phyloP scores from a whole-genome alignment of 2,113 vertebrate genomes.

The Elaphurus davidianus region DNA sequence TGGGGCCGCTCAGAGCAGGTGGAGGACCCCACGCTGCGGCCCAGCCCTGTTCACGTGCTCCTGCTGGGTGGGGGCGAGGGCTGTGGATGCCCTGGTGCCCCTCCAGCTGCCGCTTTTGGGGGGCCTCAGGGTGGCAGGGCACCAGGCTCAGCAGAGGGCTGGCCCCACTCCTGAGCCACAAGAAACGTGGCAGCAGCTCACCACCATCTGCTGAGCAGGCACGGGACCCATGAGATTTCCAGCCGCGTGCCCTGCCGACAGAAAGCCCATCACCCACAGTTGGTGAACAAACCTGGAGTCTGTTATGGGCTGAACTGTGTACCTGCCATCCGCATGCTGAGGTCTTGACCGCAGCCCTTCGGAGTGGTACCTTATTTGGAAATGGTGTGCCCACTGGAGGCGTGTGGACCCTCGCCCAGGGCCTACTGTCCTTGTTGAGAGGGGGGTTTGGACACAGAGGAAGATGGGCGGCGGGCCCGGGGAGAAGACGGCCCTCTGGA shows the following conservation, averaged over 20 bases:
- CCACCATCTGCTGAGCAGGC: fast-evolving
- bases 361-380: neutral
- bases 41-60: neutral
- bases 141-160: neutral
- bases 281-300: neutral
- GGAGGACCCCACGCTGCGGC: fast-evolving
- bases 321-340: neutral
- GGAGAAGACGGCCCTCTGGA: neutral
- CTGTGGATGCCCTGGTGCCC: fast-evolving
- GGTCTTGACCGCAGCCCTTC: neutral
- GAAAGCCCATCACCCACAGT: fast-evolving
- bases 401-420: neutral
- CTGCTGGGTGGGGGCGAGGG: fast-evolving
- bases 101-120: neutral
- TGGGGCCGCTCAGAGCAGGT: neutral
- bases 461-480: neutral
- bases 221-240: neutral
- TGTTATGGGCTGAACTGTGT: neutral
- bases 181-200: no score
- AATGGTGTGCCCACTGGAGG: neutral
- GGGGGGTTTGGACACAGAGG: neutral
- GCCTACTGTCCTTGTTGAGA: fast-evolving
- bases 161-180: neutral
- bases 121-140: neutral
- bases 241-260: fast-evolving